Percentiles rank a stretch among this genome's conserved stretches.
Conservation (phyloP, 2,888 invertebrate genomes). For the Branchipolynoe longqiensis region DNA sequence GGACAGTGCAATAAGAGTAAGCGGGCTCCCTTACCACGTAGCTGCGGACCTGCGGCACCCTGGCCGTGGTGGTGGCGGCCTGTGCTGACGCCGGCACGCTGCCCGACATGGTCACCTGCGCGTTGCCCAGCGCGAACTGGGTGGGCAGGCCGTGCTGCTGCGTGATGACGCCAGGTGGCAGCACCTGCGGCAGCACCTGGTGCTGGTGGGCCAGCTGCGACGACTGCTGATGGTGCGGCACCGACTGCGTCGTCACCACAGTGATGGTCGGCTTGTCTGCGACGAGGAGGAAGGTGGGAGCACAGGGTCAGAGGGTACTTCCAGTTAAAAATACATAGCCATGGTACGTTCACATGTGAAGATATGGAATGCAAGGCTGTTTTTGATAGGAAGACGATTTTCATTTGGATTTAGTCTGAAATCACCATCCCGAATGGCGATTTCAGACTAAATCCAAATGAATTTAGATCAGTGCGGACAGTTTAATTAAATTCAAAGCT, state of each 20-base stretch:
- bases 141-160: conserved; percentile 10
- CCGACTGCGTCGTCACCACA: conserved; percentile 27
- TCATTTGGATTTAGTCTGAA: no score
- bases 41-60: conserved; percentile 27
- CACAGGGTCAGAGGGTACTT: no score
- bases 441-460: no score
- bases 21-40: conserved; percentile 25
- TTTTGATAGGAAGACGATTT: no score
- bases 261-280: conserved; percentile 46
- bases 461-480: no score
- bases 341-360: no score
- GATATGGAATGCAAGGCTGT: no score
- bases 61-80: background rate
- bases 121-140: background rate
- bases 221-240: conserved; percentile 3
- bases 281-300: background rate
- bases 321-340: no score
- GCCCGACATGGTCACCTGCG: background rate
- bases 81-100: background rate
- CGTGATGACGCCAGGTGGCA: background rate
- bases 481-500: no score
- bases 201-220: background rate
- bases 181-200: conserved; percentile 35
- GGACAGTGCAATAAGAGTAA: background rate
- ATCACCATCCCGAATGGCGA: no score